A percentile compares a stretch with the other conserved stretches of the same genome.
These are phyloP conservation scores for Epizoanthus stellaris DNA, from an alignment of 92 coral and sea anemone species.

Conservation along the genomic window DNA sequence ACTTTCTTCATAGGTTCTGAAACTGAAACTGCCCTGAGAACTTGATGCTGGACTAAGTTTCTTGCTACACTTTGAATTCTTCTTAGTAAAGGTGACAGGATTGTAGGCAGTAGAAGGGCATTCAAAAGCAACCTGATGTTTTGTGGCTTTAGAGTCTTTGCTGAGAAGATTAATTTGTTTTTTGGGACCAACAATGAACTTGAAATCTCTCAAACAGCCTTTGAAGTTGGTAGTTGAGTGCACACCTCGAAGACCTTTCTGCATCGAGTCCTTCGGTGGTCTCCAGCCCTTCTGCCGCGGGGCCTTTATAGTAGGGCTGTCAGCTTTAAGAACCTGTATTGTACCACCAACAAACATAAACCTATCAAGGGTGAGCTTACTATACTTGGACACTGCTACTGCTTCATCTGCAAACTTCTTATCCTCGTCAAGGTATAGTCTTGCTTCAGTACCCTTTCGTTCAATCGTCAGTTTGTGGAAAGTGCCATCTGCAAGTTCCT, in stretches of 20 bases:
- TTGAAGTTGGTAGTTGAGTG: slow-evolving; percentile 62
- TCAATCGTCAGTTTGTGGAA: slow-evolving; percentile 59
- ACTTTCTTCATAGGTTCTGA: slow-evolving; percentile 60
- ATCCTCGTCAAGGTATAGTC: slow-evolving; percentile 54
- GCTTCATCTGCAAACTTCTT: slow-evolving; percentile 30
- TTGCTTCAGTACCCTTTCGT: slow-evolving; percentile 38
- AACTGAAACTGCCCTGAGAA: slow-evolving; percentile 54
- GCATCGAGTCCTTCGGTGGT: background rate
- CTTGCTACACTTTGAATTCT: slow-evolving; percentile 40
- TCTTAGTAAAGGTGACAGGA: slow-evolving; percentile 59
- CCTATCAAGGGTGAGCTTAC: slow-evolving; percentile 61
- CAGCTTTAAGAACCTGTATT: background rate
- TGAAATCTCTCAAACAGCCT: slow-evolving; percentile 73
- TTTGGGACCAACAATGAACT: background rate
- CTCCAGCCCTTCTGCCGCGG: slow-evolving; percentile 18
- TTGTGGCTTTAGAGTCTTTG: slow-evolving; percentile 34
- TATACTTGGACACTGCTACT: slow-evolving; percentile 53
- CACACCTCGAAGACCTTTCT: slow-evolving; percentile 54
- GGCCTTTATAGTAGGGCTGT: slow-evolving; percentile 1
- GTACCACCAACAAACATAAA: slow-evolving; percentile 74
- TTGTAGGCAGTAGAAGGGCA: slow-evolving; percentile 17
- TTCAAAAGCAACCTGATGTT: slow-evolving; percentile 54
- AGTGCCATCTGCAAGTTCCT: slow-evolving; percentile 69
- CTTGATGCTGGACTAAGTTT: background rate
- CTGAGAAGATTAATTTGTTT: slow-evolving; percentile 27